Percentiles rank a stretch among this genome's conserved stretches.
Conservation (phyloP, 2,113 vertebrate species). For the Cololabis saira region DNA sequence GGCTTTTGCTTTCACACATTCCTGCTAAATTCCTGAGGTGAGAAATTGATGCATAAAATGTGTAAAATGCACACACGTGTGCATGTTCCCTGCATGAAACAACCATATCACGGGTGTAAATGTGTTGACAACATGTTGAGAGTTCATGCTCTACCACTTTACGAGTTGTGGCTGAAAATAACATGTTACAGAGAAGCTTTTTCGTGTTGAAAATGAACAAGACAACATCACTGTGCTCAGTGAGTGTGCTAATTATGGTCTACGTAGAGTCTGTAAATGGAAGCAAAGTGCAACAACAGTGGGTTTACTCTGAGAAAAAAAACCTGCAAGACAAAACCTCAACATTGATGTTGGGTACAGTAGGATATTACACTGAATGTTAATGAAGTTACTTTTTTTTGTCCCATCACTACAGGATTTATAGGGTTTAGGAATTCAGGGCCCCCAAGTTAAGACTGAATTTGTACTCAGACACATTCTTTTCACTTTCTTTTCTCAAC, state of each 20-base stretch:
- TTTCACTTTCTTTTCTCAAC: too few species aligned
- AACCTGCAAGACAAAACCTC: background rate
- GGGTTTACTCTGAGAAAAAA: background rate
- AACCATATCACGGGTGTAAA: background rate
- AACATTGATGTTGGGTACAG: background rate
- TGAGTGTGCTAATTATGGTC: background rate
- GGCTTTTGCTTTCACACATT: conserved; percentile 25
- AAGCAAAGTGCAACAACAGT: background rate
- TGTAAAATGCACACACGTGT: background rate
- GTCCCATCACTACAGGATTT: too few species aligned
- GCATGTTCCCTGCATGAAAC: background rate
- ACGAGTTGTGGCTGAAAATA: conserved; percentile 21
- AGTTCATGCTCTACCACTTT: background rate
- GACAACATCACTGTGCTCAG: conserved; percentile 1
- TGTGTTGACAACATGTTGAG: conserved; percentile 7
- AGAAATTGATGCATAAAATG: background rate
- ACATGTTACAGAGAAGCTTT: conserved; percentile 7
- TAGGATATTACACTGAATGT: background rate
- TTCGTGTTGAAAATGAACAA: conserved; percentile 7
- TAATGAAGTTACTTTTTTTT: too few species aligned
- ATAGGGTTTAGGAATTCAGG: too few species aligned
- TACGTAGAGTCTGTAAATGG: conserved; percentile 1
- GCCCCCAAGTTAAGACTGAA: too few species aligned
- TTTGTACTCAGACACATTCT: too few species aligned
- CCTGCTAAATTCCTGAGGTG: background rate